Conservation (phyloP, 2,797 vertebrate species). For the Clarias laeviceps region DNA sequence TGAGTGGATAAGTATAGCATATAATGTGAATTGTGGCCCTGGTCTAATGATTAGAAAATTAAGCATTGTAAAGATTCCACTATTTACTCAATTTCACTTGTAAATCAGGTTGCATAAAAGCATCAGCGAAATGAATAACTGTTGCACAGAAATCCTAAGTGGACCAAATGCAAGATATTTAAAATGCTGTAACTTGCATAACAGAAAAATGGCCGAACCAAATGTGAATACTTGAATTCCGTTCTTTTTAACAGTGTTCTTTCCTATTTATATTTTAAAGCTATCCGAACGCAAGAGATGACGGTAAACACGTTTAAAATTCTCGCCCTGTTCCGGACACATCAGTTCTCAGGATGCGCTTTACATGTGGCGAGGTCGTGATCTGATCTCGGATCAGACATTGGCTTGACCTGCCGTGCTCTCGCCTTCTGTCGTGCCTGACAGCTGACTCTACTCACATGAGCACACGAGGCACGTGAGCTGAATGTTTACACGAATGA, state of each 20-base stretch:
- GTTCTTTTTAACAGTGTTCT: not conserved
- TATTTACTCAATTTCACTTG: not conserved
- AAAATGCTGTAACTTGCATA: not conserved
- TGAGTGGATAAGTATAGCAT: not conserved
- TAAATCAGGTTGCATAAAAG: not conserved
- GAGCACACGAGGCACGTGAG: constrained; percentile 14
- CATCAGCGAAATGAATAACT: not conserved
- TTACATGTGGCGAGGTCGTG: constrained; percentile 7
- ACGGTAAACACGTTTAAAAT: not conserved
- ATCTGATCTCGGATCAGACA: constrained; percentile 39
- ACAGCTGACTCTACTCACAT: constrained; percentile 17
- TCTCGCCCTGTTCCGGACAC: not conserved
- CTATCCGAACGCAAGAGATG: not conserved
- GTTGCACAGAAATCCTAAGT: not conserved
- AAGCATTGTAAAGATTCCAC: not conserved
- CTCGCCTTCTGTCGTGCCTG: constrained; percentile 13
- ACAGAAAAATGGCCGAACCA: not conserved
- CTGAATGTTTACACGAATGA: constrained; percentile 27
- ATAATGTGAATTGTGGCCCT: not conserved
- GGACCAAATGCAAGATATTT: not conserved
- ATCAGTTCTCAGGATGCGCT: not conserved
- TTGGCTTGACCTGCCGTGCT: not conserved
- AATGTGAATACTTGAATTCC: not conserved
- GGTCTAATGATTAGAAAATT: not conserved
- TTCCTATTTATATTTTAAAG: not conserved